These are phyloP conservation scores for Tichodroma muraria DNA, from an alignment of 2,113 vertebrate genomes.

Conservation along the genomic window DNA sequence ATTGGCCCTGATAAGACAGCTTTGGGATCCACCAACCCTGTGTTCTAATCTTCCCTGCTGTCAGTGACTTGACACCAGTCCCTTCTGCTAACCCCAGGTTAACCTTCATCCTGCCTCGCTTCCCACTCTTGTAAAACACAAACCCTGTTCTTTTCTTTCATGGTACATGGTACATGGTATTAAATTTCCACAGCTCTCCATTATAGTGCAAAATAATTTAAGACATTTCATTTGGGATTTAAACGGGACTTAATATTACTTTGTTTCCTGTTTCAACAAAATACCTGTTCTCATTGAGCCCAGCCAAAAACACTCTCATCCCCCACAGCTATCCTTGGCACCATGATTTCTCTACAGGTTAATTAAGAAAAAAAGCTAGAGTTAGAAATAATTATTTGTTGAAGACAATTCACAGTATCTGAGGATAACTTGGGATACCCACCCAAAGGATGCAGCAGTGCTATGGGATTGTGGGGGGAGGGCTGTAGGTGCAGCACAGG, in stretches of 20 bases:
- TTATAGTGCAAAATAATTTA: background rate
- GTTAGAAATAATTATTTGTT: background rate
- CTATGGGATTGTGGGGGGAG: fast-evolving
- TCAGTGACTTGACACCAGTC: background rate
- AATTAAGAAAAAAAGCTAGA: background rate
- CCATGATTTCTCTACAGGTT: fast-evolving
- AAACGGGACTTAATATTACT: background rate
- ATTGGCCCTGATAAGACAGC: background rate
- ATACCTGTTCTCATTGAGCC: background rate
- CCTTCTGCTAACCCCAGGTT: background rate
- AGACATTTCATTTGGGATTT: background rate
- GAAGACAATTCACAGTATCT: background rate
- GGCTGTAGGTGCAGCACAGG: background rate
- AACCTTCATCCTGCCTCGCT: fast-evolving
- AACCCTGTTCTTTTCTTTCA: background rate
- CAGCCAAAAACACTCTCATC: background rate
- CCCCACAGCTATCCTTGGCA: background rate
- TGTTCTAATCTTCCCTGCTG: background rate
- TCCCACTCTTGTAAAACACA: background rate
- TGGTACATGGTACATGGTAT: fast-evolving
- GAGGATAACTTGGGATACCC: background rate
- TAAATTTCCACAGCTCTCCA: background rate
- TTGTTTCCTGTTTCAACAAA: background rate
- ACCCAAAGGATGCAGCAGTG: background rate
- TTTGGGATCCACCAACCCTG: background rate